Evolutionary conservation across 2,888 invertebrate species (phyloP), one percentile per base, ranked within the genome.

Genomic region (Morpho deidamia): DNA sequence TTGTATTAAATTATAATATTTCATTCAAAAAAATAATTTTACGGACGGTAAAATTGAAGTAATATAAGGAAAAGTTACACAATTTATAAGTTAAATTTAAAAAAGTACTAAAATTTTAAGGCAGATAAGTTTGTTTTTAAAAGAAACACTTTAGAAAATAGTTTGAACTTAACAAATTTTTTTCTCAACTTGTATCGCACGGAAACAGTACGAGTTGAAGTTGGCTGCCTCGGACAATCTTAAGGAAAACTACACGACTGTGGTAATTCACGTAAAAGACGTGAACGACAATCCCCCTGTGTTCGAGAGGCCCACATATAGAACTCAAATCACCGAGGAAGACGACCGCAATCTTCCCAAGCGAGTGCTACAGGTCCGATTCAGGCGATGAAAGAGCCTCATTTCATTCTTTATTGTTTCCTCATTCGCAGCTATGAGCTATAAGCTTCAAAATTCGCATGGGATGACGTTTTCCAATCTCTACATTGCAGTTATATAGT

Each of bases 231-330:
- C 98, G 62, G 97, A 97, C 91, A 98, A 98, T 92, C 92, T 97
- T 79, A 97, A 97, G 91, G 98, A 98, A 89, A 98, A 98, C 92
- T 96, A 96, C 91, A 98, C 98, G 42, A 97, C 96, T 40, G 98
- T 98, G 65, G 97, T 98, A 75, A 98, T 98, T 75, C 96, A 97
- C 87, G 97, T 98, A 71, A 98, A 97, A 90, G 98, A 99, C 83
- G 97, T 98, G 66, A 99, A 99, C 88, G 99, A 99, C 92, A 99
- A 99, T 91, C 96, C 98, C 43, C 99, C 99, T 2, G 96, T 97
- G 68, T 99, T 99, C 88, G 97, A 97, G 86, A 91, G 97, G 65
- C 97, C 97, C 50, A 97, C 96, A 54, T 98, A 97, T 91, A 94
- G 97, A 76, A 97, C 97, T 49, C 97, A 97, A 90, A 97, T 98